These are phyloP conservation scores for Coturnix japonica DNA, from an alignment of 2,113 vertebrate species.

Conservation along the genomic window DNA sequence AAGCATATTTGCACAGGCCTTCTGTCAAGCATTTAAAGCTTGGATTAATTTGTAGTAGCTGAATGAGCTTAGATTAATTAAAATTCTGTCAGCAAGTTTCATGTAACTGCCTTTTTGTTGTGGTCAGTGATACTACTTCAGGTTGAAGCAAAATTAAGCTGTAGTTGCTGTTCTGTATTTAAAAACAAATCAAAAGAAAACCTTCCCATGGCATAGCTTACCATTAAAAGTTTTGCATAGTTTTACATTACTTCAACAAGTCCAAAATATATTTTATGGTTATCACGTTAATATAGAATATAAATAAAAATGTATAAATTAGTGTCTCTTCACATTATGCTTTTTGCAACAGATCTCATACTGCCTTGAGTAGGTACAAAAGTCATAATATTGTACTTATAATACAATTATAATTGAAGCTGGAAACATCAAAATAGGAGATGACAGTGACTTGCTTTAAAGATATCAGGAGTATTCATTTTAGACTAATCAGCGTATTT, in stretches of 20 bases:
- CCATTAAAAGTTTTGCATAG: background rate
- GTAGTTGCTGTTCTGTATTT: background rate
- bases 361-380: background rate
- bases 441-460: background rate
- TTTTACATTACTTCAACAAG: background rate
- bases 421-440: background rate
- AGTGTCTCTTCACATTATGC: background rate
- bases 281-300: background rate
- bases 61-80: background rate
- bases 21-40: background rate
- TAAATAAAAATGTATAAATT: background rate
- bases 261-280: background rate
- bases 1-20: background rate
- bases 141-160: background rate
- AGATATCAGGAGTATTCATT: background rate
- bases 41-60: background rate
- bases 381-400: background rate
- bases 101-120: background rate
- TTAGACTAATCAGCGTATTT: background rate
- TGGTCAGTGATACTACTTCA: background rate
- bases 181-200: background rate
- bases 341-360: background rate
- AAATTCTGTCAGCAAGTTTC: background rate
- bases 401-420: background rate
- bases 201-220: background rate